A percentile compares a stretch with the other conserved stretches of the same genome.
phyloP scores from a whole-genome alignment of 2,797 vertebrate genomes.

The Acanthurus leucopareius region DNA sequence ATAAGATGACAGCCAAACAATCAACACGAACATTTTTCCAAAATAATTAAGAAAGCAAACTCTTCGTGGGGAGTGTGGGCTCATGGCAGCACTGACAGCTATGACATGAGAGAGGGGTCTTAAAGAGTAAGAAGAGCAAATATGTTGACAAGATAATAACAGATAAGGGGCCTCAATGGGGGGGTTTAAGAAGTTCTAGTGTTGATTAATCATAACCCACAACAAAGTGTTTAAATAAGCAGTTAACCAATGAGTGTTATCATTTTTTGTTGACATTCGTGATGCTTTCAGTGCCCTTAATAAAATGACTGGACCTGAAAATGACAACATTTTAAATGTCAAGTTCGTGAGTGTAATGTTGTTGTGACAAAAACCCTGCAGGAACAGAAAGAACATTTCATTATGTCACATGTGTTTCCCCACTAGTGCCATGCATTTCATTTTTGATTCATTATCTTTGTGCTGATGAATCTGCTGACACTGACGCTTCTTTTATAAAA shows the following conservation, averaged over 20 bases:
- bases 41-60: conserved; percentile 80
- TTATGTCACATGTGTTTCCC: conserved; percentile 12
- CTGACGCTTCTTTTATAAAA: background rate
- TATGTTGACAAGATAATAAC: conserved; percentile 74
- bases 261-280: conserved; percentile 49
- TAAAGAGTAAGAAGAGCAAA: conserved; percentile 59
- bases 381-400: conserved; percentile 5
- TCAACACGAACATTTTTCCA: conserved; percentile 79
- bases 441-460: conserved; percentile 18
- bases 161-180: conserved; percentile 51
- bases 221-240: conserved; percentile 34
- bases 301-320: conserved; percentile 41
- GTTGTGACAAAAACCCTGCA: conserved; percentile 6
- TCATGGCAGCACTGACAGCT: conserved; percentile 62
- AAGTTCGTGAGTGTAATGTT: conserved; percentile 22
- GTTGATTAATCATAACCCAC: conserved; percentile 55
- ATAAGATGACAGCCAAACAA: conserved; percentile 77
- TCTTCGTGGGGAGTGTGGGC: conserved; percentile 53
- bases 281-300: conserved; percentile 45
- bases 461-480: conserved; percentile 28
- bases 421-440: conserved; percentile 3
- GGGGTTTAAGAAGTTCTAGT: conserved; percentile 42
- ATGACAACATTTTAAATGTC: conserved; percentile 58
- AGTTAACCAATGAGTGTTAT: conserved; percentile 16
- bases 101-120: conserved; percentile 32